These are phyloP conservation scores for Bubo scandiacus DNA, from an alignment of 2,113 vertebrate genomes.

Conservation along the genomic window DNA sequence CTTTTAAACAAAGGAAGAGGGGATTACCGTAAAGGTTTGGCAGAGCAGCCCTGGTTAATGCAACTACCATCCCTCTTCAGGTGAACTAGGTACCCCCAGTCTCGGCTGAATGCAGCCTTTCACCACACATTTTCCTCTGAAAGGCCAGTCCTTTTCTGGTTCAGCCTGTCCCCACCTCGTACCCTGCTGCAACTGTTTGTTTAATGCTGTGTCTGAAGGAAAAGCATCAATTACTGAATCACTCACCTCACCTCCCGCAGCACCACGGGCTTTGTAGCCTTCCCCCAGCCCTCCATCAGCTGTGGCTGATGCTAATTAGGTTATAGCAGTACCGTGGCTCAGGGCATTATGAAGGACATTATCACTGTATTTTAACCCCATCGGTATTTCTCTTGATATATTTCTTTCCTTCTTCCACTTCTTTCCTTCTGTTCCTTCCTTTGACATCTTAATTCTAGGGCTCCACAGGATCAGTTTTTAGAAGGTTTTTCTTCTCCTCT, in stretches of 20 bases:
- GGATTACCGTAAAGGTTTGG: neutral
- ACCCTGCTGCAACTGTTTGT: neutral
- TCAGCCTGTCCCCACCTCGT: neutral
- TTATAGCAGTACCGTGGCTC: neutral
- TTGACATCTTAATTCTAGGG: slow-evolving; percentile 55
- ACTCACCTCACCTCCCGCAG: neutral
- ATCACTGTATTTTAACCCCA: neutral
- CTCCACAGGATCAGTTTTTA: neutral
- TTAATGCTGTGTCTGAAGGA: neutral
- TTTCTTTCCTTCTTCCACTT: neutral
- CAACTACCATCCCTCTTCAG: neutral
- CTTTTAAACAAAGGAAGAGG: no score
- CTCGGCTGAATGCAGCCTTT: neutral
- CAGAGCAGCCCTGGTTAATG: neutral
- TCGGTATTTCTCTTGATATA: neutral
- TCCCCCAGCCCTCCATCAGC: neutral
- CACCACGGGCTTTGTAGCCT: neutral
- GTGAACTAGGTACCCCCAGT: neutral
- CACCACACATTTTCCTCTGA: neutral
- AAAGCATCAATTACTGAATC: slow-evolving; percentile 10
- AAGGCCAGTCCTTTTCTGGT: neutral
- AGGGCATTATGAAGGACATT: neutral
- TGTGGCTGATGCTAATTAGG: neutral
- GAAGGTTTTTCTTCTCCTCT: slow-evolving; percentile 25
- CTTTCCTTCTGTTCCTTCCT: neutral